Base-by-base conservation (phyloP, 2,113 vertebrate species). In the Equus quagga region DNA sequence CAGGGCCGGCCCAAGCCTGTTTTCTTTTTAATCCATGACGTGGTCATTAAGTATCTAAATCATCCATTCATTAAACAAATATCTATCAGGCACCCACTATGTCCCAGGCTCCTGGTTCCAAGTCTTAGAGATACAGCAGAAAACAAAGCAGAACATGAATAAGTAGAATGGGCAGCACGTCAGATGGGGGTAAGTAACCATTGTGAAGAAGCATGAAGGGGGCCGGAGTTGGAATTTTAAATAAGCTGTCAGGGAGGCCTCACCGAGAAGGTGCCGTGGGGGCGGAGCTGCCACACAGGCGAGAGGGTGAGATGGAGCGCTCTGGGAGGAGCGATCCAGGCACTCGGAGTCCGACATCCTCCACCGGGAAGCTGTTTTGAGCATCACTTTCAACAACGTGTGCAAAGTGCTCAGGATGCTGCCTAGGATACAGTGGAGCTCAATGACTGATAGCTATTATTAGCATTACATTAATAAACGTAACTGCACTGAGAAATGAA, bases 391-490 rank as follows among this genome's bases (percentile, higher is more conserved):
- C 51, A n/a, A 4, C 2, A 24, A 31, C 1, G 2, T 28, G 49
- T 15, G 44, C 31, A 56, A 21, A 28, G 21, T 3, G 69, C 92
- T 60, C 31, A 72, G 91, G 58, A 15, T 80, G 70, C 69, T 62
- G 85, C 94, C 69, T 64, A 67, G 73, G 73, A n/a, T 31, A 64
- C 75, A 46, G 90, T 0, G 91, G 67, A 46, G 64, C 91, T 87
- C 51, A 26, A 26, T 56, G 64, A 62, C 31, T 51, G 72, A 54
- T 17, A 24, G 64, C 82, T 64, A 70, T 80, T 82, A 88, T 80
- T 87, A 96, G 72, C 8, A 18, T 44, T 33, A 90, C 6, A 0
- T 31, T 86, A 93, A 95, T 69, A 60, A 69, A 65, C 67, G 46
- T 70, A 89, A 88, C 14, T 81, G 76, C n/a, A 28, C 3, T 3